Evolutionary conservation across 2,888 invertebrate genomes (phyloP), one percentile per base, ranked within the genome.

Genomic region (Griposia aprilina): DNA sequence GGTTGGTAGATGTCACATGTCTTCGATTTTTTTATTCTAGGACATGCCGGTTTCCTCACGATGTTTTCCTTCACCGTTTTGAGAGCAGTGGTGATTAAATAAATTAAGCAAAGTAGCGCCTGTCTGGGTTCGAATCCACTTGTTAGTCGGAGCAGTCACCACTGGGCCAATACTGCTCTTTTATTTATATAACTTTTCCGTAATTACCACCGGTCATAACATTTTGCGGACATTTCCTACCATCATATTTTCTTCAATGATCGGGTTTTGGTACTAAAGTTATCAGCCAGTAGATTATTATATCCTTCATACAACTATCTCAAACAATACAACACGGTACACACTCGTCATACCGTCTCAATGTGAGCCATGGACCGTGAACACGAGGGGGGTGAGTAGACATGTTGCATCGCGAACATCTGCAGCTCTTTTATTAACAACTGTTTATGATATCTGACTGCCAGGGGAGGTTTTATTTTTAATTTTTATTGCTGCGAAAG

Each of bases 381-480:
- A 85, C 81, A 62, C 81, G 70, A 80, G 81, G 73, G 80, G 87
- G 89, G 70, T 78, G 71, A 52, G 74, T 76, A 83, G 79, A 84
- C 89, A 83, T 76, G 83, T 82, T 77, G 80, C 83, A 82, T 65
- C 78, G 86, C 60, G 59, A 84, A 85, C 90, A 88, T 88, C 89
- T 89, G 90, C 89, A 89, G 83, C 85, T 82, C 86, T 89, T 88
- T 90, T 91, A 91, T 91, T 91, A 90, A 87, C 87, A 82, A 77
- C 73, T 75, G 82, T 88, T 90, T 86, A 90, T 83, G 85, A 80
- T 75, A 84, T 78, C 75, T 72, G 82, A 85, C 80, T 74, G 76
- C 72, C 77, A 62, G 63, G 72, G 78, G 81, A 74, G 76, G 74
- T 68, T 75, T 82, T 79, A 81, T 89, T 89, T 87, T 87, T 85